Base-by-base conservation (phyloP, 1,140 invertebrate genomes). In the Zaprionus ghesquierei region DNA sequence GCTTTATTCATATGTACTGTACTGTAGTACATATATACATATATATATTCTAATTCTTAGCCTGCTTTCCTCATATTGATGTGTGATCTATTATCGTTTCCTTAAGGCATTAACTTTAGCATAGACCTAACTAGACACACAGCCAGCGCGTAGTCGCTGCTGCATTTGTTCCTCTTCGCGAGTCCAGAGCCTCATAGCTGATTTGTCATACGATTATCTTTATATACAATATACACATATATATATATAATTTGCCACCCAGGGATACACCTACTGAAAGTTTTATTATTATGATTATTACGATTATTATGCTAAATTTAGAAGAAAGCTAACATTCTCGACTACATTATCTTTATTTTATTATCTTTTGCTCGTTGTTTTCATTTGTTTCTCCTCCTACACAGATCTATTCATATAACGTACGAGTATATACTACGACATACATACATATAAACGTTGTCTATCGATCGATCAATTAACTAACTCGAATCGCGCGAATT, bases 41-140 rank as follows among this genome's bases (percentile, higher is more conserved):
- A 41, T 41, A 41, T 41, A 8, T 41, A 41, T 41, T 41, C 35
- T 41, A 15, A 41, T 54, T 22, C 29, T 20, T 31, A 20, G 27
- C 51, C 10, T 20, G 18, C 20, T 68, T 61, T 38, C 53, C 61
- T 71, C 53, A 41, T 41, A 41, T 41, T 65, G n/a, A 56, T 41
- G 53, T 65, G 69, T 71, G 53, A 71, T 71, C 69, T 58, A 35
- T 54, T 27, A 49, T 70, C 18, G 38, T 65, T 65, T 65, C 55
- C 41, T 53, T 65, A 56, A 70, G 63, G 68, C 50, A 46, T 55
- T 41, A 41, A 41, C 35, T 41, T 15, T 41, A 41, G 35, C 35
- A 50, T n/a, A 29, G 18, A 22, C 51, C 27, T 54, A 51, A n/a
- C 25, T 51, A 51, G 23, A 50, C 12, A 41, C 35, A 38, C 35